Evolutionary conservation across 2,797 vertebrate genomes (phyloP).

Genomic region (Diplodus puntazzo): DNA sequence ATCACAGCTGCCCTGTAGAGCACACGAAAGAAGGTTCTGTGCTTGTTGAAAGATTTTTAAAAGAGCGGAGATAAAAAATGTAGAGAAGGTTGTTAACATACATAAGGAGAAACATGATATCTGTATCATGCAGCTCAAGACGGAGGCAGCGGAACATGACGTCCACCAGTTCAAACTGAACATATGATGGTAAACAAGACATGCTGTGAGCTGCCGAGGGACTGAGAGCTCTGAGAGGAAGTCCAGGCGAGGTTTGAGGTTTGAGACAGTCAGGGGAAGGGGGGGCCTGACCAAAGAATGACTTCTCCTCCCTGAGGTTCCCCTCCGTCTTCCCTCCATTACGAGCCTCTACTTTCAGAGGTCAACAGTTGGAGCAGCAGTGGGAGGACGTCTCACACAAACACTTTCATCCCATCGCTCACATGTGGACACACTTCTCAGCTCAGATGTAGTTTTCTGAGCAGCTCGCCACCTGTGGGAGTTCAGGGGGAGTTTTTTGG

Average conservation of each 20-base stretch:
- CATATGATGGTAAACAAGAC: background rate
- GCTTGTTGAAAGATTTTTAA: background rate
- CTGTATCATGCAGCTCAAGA: background rate
- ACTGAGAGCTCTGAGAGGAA: background rate
- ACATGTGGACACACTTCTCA: slow-evolving; percentile 48
- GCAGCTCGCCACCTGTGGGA: slow-evolving; percentile 41
- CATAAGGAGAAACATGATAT: background rate
- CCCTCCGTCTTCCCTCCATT: slow-evolving; percentile 13
- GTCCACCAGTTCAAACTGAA: slow-evolving; percentile 5
- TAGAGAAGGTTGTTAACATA: background rate
- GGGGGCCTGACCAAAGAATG: slow-evolving; percentile 30
- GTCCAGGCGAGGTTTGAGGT: background rate
- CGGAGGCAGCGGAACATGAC: background rate
- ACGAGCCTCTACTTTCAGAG: slow-evolving; percentile 28
- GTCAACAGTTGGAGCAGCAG: slow-evolving; percentile 22
- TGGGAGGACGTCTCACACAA: slow-evolving; percentile 32
- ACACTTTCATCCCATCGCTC: slow-evolving; percentile 30
- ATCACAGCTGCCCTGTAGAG: background rate
- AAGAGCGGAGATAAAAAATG: background rate
- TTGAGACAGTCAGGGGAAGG: background rate
- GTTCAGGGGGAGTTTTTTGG: slow-evolving; percentile 42
- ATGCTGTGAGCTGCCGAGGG: slow-evolving; percentile 9
- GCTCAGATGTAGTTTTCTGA: slow-evolving; percentile 59
- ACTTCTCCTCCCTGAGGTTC: slow-evolving; percentile 32
- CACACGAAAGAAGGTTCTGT: background rate